Percentiles rank a stretch among this genome's conserved stretches.
These are phyloP conservation scores for Lepeophtheirus nordmannii DNA, from an alignment of 2,888 invertebrate genomes.

Conservation along the genomic window DNA sequence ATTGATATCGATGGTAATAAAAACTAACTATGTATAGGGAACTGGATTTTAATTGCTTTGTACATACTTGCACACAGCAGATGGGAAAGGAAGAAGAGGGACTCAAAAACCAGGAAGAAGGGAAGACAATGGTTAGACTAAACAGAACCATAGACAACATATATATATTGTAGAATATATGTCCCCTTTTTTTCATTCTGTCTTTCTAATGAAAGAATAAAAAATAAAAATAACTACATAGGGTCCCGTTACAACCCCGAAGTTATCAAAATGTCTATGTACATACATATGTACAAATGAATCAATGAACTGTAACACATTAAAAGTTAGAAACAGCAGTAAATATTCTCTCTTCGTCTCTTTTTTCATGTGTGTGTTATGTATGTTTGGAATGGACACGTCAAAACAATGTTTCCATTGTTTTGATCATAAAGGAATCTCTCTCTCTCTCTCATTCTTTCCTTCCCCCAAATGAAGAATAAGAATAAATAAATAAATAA, in stretches of 20 bases:
- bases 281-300: not conserved
- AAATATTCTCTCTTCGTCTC: too few relatives aligned
- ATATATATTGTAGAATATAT: too few relatives aligned
- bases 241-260: too few relatives aligned
- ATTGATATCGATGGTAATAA: too few relatives aligned
- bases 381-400: not conserved
- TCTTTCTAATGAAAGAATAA: too few relatives aligned
- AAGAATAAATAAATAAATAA: not conserved
- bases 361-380: not conserved
- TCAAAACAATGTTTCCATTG: slow-evolving; percentile 4
- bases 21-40: too few relatives aligned
- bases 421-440: not conserved
- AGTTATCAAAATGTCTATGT: too few relatives aligned
- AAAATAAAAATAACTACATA: too few relatives aligned
- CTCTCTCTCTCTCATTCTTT: not conserved
- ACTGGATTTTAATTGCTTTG: too few relatives aligned
- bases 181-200: too few relatives aligned
- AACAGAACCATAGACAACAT: too few relatives aligned
- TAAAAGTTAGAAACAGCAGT: not conserved
- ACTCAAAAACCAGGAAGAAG: not conserved
- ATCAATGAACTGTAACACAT: slow-evolving; percentile 1
- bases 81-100: not conserved
- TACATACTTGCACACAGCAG: not conserved
- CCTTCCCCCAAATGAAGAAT: not conserved
- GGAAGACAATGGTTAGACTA: too few relatives aligned